Evolutionary conservation across 2,888 invertebrate genomes (phyloP).

Genomic region (Dichetophora obliterata): DNA sequence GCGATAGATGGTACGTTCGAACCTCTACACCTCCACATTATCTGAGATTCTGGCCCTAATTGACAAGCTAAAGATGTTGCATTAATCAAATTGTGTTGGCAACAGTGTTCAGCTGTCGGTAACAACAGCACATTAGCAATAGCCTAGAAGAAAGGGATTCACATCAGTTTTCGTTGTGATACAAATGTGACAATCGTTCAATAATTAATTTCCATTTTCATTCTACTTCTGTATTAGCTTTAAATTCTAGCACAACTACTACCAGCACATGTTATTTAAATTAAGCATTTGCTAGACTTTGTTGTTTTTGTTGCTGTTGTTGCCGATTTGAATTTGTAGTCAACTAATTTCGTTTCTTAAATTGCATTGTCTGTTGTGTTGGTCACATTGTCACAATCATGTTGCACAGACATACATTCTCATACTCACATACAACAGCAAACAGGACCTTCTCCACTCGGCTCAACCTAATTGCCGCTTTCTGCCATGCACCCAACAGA

Average conservation of each 20-base stretch:
- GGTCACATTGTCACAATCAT: conserved; percentile 15
- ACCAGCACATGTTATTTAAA: conserved; percentile 9
- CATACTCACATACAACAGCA: neutral
- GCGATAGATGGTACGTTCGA: too few relatives aligned
- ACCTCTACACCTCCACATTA: too few relatives aligned
- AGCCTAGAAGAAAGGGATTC: neutral
- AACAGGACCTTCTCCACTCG: neutral
- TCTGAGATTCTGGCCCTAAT: neutral
- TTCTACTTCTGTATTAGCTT: conserved; percentile 55
- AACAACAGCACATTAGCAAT: neutral
- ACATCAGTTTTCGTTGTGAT: neutral
- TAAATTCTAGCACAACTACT: neutral
- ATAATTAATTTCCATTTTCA: conserved; percentile 62
- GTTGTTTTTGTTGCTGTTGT: conserved; percentile 13
- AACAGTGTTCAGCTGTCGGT: conserved; percentile 20
- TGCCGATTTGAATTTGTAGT: conserved; percentile 14
- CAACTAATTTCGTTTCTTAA: conserved; percentile 37
- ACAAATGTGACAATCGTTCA: conserved; percentile 62
- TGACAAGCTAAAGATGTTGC: conserved; percentile 33
- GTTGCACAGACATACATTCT: neutral
- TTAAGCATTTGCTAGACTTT: conserved; percentile 8
- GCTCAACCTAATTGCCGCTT: neutral
- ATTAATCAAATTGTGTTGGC: conserved; percentile 42
- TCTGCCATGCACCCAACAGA: neutral
- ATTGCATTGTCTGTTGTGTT: conserved; percentile 33